Percentiles rank a stretch among this genome's conserved stretches.
These are phyloP conservation scores for Disparrhopalites patrizii DNA, from an alignment of 2,888 invertebrate genomes.

Conservation along the genomic window DNA sequence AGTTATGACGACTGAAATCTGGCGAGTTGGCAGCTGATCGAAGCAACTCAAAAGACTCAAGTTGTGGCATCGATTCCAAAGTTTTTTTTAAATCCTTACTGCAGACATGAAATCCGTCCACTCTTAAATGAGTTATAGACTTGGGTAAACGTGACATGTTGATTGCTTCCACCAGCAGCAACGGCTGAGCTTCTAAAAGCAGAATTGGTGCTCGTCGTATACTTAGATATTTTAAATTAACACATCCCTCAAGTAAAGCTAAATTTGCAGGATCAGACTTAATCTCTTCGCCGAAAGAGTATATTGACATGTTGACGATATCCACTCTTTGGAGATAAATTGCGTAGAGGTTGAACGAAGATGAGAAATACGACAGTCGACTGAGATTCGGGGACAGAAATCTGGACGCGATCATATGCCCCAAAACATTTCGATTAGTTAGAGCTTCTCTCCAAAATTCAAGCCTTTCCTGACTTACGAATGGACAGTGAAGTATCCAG, in stretches of 20 bases:
- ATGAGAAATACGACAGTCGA: conserved; percentile 14
- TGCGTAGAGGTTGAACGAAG: conserved; percentile 20
- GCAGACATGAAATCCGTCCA: conserved; percentile 10
- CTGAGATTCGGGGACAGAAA: conserved; percentile 17
- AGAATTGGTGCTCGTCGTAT: conserved; percentile 34
- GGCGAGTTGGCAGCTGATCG: conserved; percentile 3
- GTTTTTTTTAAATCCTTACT: conserved; percentile 8
- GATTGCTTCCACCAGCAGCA: conserved; percentile 28
- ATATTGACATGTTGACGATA: conserved; percentile 34
- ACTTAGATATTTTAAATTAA: conserved; percentile 26
- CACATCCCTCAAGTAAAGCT: conserved; percentile 25
- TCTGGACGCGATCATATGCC: conserved; percentile 20
- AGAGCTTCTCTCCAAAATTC: conserved; percentile 1
- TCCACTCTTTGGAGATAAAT: conserved; percentile 28
- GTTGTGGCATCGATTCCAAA: neutral
- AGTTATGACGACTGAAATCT: conserved; percentile 5
- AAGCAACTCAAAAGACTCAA: conserved; percentile 15
- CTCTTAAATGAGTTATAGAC: neutral
- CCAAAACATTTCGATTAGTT: conserved; percentile 13
- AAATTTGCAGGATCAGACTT: conserved; percentile 31
- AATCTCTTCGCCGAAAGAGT: conserved; percentile 29
- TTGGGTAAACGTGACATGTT: conserved; percentile 28
- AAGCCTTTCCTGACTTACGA: neutral
- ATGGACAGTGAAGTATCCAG: conserved; percentile 6
- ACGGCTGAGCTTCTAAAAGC: conserved; percentile 31